A percentile compares a stretch with the other conserved stretches of the same genome.
These are phyloP conservation scores for Cheilosia impressa DNA, from an alignment of 2,888 invertebrate genomes.

Conservation along the genomic window DNA sequence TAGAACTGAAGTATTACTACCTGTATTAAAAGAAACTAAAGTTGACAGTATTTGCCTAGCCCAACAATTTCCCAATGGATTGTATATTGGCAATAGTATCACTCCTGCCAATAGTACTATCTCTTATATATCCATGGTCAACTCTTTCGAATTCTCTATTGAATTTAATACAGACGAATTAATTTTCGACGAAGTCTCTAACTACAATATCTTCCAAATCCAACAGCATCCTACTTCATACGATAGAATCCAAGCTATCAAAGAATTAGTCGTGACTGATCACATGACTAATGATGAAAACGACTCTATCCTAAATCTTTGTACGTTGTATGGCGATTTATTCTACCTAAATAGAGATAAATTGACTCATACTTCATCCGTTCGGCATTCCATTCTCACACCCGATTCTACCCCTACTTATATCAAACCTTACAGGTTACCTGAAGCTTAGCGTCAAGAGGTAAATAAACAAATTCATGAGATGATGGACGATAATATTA, in stretches of 20 bases:
- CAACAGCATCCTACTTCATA: no score
- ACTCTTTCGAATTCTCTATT: background rate
- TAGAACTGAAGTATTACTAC: no score
- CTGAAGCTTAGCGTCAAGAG: background rate
- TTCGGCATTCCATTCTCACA: background rate
- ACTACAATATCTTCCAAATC: no score
- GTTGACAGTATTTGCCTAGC: background rate
- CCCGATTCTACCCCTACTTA: background rate
- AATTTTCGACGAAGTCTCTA: no score
- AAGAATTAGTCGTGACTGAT: conserved; percentile 3
- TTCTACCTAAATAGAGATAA: background rate
- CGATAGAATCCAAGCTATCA: no score
- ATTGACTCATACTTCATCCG: background rate
- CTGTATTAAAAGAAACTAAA: background rate
- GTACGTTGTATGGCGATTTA: background rate
- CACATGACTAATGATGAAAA: background rate
- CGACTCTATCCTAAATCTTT: background rate
- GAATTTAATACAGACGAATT: no score
- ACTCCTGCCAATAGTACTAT: background rate
- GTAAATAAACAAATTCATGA: conserved; percentile 8
- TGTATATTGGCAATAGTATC: conserved; percentile 1
- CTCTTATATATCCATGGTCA: background rate
- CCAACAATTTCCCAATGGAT: background rate
- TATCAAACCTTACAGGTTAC: background rate
- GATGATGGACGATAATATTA: conserved; percentile 21